Base-by-base conservation (phyloP, 2,113 vertebrate species). In the Cryptomyrus ogoouensis region DNA sequence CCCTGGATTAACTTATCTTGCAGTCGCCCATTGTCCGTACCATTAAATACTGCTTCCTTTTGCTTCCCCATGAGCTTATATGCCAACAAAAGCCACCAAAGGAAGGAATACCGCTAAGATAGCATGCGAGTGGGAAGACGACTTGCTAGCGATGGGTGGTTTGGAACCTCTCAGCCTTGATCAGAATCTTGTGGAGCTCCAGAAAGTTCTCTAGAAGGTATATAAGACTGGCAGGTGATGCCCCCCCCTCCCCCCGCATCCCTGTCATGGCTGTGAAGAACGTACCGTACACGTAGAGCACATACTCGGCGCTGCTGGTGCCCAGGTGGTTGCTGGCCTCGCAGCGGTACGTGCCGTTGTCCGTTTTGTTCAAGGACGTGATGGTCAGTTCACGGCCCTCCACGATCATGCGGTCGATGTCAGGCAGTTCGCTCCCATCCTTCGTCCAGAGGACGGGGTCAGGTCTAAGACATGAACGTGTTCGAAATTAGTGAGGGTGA, bases 271-370 rank as follows among this genome's bases (percentile, higher is more conserved):
- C 44, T 3, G 83, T 49, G 47, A 86, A 90, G 62, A 90, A 97
- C 98, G 98, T 93, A 99, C 98, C 98, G n/a, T 98, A 98, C 89
- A 99, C 97, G 90, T 98, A 98, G 94, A 99, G 97, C 85, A 97
- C 96, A 66, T 99, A 99, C 89, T 99, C 98, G 91, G 97, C 98
- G 8, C 96, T 97, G 96, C 96, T 99, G 93, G 96, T 97, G 89
- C 98, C 98, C 87, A 99, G 98, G 94, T 97, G 96, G 91, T 99
- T 99, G 92, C 95, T 97, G 90, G 98, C 98, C 96, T 99, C 98
- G 46, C 98, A 99, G 93, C 98, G 96, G 93, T 99, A 99, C 17
- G 98, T 99, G 92, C 98, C 98, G 42, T 99, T 99, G 95, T 99
- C 98, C 89, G 98, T 99, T 95, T 99, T 99, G 95, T 99, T 99